Evolutionary conservation across 2,888 invertebrate species (phyloP), one percentile per base, ranked within the genome.

Genomic region (Cryptocheilus praepositus): DNA sequence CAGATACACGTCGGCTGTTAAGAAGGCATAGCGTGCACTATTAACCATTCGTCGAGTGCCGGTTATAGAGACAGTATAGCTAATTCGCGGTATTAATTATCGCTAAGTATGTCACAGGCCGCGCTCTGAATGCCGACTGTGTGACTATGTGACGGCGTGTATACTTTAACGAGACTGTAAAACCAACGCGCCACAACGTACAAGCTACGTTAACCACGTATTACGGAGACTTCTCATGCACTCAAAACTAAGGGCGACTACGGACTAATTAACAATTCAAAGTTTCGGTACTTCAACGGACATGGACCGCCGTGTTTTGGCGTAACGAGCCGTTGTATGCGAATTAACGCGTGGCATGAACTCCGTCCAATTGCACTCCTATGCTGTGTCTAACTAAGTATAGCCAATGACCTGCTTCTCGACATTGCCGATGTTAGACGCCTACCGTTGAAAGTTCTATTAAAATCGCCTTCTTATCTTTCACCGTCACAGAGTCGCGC

Each of bases 201-300:
- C 46, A 56, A 19, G 51, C 52, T 64, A 61, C 52, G 28, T 61
- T 67, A 67, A 64, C 54, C 64, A 16, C 61, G 46, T 44, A 44
- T 67, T 60, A 64, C 51, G 49, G 8, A 7, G 5, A n/a, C 49
- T 36, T 15, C 49, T 61, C 45, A 19, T 8, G 54, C 36, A 53
- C 44, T 68, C 52, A 60, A 70, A 58, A 63, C 45, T 71, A 28
- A 66, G 54, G 54, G 51, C 45, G 22, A 16, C 49, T n/a, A 49
- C 43, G 57, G 15, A 22, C 63, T 71, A 71, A 71, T 71, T 71
- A 71, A 63, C 69, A 70, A 61, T 70, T 67, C 44, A 62, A 70
- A 70, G 63, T 67, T 62, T 63, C 45, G 54, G 21, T 58, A 60
- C 49, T 70, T 53, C 36, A n/a, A 18, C 25, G 25, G 18, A 3